A percentile compares a stretch with the other conserved stretches of the same genome.
Conservation (phyloP, 1,140 invertebrate genomes). For the Dreissena rostriformis region DNA sequence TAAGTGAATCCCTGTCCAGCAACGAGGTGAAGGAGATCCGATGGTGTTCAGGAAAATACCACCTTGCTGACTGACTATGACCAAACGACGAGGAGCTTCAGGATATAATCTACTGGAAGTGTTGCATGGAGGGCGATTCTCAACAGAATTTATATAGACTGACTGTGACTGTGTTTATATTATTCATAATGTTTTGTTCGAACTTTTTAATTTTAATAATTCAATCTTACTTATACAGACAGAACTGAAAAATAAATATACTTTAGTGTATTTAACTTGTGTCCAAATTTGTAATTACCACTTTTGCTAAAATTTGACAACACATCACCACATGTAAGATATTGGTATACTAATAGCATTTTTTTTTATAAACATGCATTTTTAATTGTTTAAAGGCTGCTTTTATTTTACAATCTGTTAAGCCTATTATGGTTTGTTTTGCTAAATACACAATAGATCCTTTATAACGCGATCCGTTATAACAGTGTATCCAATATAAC, state of each 20-base stretch:
- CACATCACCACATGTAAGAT: too few relatives aligned
- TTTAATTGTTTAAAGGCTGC: too few relatives aligned
- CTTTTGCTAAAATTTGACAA: too few relatives aligned
- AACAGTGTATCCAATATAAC: too few relatives aligned
- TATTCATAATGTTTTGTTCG: conserved; percentile 1
- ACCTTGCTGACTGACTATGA: conserved; percentile 37
- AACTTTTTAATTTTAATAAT: conserved; percentile 2
- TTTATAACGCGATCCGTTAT: too few relatives aligned
- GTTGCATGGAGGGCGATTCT: conserved; percentile 17
- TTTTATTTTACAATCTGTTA: too few relatives aligned
- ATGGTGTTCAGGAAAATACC: conserved; percentile 26
- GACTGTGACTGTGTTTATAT: background rate
- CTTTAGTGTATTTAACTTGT: too few relatives aligned
- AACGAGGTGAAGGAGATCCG: conserved; percentile 22
- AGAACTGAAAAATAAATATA: conserved; percentile 8
- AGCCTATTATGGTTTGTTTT: too few relatives aligned
- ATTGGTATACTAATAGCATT: too few relatives aligned
- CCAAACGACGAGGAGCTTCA: conserved; percentile 21
- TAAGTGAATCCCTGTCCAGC: conserved; percentile 28
- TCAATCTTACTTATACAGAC: background rate
- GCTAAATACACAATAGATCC: too few relatives aligned
- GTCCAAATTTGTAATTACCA: too few relatives aligned
- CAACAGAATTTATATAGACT: conserved; percentile 37
- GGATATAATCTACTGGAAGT: conserved; percentile 13
- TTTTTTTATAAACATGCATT: too few relatives aligned